Percentiles rank a stretch among this genome's conserved stretches.
Conservation (phyloP, 2,797 vertebrate species). For the Xiphorhynchus erythropygius region DNA sequence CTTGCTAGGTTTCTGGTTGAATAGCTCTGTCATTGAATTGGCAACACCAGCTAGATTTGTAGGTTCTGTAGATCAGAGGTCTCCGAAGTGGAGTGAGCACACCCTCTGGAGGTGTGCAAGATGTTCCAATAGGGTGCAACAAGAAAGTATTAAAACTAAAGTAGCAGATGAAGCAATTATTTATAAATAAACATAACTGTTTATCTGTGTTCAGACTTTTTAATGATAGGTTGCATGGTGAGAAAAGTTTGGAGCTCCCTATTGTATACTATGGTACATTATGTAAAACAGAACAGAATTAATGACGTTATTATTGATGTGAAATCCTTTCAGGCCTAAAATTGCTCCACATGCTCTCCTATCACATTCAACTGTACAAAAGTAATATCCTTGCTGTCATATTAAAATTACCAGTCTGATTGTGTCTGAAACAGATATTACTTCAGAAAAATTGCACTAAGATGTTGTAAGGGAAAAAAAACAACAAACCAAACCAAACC, state of each 20-base stretch:
- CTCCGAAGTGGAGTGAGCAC: neutral
- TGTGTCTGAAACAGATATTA: neutral
- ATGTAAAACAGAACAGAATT: neutral
- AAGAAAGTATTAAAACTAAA: neutral
- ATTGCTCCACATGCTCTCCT: neutral
- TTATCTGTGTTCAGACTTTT: neutral
- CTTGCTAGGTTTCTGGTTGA: neutral
- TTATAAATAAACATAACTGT: neutral
- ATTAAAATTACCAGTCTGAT: neutral
- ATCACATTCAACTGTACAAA: neutral
- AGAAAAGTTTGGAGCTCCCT: neutral
- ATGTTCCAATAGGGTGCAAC: neutral
- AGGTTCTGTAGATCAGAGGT: neutral
- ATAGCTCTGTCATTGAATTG: neutral
- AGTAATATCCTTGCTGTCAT: neutral
- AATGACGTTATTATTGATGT: neutral
- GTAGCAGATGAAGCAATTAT: neutral
- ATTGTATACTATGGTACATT: neutral
- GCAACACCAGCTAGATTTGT: neutral
- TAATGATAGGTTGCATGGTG: neutral
- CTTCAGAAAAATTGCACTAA: neutral
- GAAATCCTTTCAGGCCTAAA: neutral
- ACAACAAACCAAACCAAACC: rapidly evolving
- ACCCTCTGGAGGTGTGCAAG: neutral
- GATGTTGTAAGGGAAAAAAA: neutral